phyloP scores from a whole-genome alignment of 2,797 vertebrate species.

The Halcyon badia region DNA sequence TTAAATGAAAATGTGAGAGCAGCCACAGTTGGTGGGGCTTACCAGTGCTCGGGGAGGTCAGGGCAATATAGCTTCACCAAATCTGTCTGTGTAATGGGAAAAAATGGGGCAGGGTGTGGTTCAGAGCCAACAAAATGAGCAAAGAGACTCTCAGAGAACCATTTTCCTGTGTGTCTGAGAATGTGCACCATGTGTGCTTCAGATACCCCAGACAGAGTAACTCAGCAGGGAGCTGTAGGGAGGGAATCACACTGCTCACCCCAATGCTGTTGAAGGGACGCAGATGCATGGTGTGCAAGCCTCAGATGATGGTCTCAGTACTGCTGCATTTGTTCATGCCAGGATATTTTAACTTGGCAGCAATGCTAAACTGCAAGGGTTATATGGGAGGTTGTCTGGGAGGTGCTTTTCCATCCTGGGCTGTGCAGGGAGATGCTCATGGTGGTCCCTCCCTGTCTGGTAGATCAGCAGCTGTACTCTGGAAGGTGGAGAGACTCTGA shows the following conservation, averaged over 20 bases:
- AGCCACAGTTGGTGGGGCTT: rapidly evolving
- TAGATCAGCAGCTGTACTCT: background rate
- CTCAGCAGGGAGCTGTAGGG: background rate
- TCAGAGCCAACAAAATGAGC: background rate
- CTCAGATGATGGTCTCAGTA: background rate
- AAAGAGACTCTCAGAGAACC: background rate
- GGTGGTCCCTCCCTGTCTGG: background rate
- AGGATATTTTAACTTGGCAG: background rate
- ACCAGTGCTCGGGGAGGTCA: background rate
- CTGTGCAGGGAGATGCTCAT: rapidly evolving
- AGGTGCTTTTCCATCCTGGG: background rate
- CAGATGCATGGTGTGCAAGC: background rate
- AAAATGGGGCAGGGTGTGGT: background rate
- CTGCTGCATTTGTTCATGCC: background rate
- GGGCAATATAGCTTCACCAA: rapidly evolving
- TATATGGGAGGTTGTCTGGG: background rate
- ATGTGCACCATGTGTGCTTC: background rate
- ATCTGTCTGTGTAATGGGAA: background rate
- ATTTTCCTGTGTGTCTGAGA: background rate
- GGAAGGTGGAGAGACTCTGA: background rate
- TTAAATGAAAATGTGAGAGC: background rate
- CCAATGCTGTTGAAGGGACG: background rate
- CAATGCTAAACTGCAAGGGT: background rate
- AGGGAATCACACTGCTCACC: rapidly evolving
- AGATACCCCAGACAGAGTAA: background rate